Conservation (phyloP, 1,140 invertebrate genomes). For the Macrobrachium rosenbergii region DNA sequence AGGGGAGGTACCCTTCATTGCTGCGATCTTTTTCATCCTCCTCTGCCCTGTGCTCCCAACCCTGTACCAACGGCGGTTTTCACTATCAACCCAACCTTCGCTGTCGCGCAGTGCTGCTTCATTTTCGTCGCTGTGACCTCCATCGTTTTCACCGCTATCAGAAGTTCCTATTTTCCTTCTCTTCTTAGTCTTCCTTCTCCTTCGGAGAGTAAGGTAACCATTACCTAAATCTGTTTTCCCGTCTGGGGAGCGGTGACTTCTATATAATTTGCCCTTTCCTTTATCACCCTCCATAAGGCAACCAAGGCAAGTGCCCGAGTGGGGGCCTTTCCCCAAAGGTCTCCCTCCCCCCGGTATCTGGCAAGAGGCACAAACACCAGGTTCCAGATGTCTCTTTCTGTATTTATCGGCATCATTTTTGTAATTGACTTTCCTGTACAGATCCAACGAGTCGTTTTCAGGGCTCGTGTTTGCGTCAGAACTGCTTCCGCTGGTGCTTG, state of each 20-base stretch:
- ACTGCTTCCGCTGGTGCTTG: not conserved
- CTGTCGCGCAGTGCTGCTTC: not conserved
- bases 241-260: not conserved
- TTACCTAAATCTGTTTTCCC: not conserved
- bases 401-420: too few relatives aligned
- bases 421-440: too few relatives aligned
- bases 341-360: not conserved
- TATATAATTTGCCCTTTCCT: not conserved
- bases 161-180: not conserved
- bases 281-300: slow-evolving; percentile 41
- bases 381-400: not conserved
- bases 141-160: not conserved
- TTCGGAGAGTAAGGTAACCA: too few relatives aligned
- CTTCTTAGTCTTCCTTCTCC: not conserved
- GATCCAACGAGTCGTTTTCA: too few relatives aligned
- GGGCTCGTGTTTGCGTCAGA: not conserved
- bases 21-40: not conserved
- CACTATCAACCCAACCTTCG: slow-evolving; percentile 32
- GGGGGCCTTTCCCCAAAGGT: not conserved
- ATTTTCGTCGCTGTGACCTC: not conserved
- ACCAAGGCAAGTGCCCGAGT: slow-evolving; percentile 24
- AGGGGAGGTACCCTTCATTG: not conserved
- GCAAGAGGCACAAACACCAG: not conserved
- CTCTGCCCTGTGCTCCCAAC: not conserved
- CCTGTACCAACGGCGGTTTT: slow-evolving; percentile 47